phyloP scores from a whole-genome alignment of 1,140 invertebrate species.

The Metopolophium dirhodum region DNA sequence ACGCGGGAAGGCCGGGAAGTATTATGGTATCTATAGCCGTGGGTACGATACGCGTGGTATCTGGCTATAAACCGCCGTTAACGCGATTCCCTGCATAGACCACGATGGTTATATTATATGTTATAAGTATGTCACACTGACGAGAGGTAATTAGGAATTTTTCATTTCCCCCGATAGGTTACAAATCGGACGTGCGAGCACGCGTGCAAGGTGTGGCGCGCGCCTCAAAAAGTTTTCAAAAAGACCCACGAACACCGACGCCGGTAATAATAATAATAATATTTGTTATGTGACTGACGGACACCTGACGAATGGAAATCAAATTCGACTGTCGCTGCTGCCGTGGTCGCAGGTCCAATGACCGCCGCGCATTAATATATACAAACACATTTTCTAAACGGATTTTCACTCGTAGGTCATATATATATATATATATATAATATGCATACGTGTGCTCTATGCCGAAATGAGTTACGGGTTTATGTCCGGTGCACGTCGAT shows the following conservation, averaged over 20 bases:
- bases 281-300: not conserved
- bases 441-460: not conserved
- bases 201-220: not conserved
- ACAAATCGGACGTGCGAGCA: not conserved
- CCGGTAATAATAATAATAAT: not conserved
- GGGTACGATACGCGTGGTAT: not conserved
- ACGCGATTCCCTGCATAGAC: not conserved
- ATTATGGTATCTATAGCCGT: not conserved
- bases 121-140: not conserved
- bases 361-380: not conserved
- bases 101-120: not conserved
- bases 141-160: not conserved
- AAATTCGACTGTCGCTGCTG: not conserved
- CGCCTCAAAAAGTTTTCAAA: not conserved
- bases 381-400: not conserved
- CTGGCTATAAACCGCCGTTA: not conserved
- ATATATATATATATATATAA: not conserved
- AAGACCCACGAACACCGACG: not conserved
- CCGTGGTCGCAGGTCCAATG: not conserved
- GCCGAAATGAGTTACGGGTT: not conserved
- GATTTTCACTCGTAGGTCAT: not conserved
- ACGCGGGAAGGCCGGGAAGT: not conserved
- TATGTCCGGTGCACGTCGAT: not conserved
- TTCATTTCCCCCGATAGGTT: not conserved
- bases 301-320: conserved; percentile 10